Conservation (phyloP, 2,113 vertebrate genomes). For the Tiliqua scincoides region DNA sequence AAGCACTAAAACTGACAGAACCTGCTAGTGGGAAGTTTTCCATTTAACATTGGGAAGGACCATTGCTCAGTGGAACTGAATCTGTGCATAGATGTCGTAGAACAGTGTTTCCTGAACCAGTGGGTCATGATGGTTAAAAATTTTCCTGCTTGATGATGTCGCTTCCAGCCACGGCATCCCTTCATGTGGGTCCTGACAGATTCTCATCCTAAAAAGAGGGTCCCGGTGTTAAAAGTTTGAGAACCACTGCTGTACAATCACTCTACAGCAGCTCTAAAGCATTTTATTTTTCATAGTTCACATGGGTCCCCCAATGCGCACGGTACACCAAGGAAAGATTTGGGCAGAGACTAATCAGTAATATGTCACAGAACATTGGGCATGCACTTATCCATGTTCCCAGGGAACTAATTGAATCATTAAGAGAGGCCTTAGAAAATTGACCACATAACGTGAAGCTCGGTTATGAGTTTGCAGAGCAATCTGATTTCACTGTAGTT, state of each 20-base stretch:
- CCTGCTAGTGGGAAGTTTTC: no score
- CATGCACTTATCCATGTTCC: constrained; percentile 53
- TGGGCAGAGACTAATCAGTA: constrained; percentile 60
- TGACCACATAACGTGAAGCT: constrained; percentile 64
- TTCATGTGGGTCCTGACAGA: no score
- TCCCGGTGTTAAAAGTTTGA: no score
- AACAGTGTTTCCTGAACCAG: no score
- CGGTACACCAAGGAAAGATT: constrained; percentile 11
- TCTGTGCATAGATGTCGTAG: no score
- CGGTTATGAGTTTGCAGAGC: constrained; percentile 57
- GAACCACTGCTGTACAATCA: not conserved
- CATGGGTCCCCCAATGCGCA: not conserved
- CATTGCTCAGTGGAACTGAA: no score
- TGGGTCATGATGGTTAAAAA: no score
- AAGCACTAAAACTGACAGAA: no score
- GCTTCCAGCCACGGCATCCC: no score
- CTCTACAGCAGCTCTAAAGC: not conserved
- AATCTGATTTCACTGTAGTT: constrained; percentile 66
- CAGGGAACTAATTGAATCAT: constrained; percentile 76
- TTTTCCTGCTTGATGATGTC: no score
- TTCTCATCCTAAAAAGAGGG: no score
- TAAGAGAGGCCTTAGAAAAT: constrained; percentile 73
- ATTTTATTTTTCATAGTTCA: constrained; percentile 36
- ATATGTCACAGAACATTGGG: constrained; percentile 75
- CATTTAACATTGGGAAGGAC: no score